A percentile compares a stretch with the other conserved stretches of the same genome.
Evolutionary conservation across 1,140 invertebrate genomes (phyloP).

Genomic region (Agraylea sexmaculata): DNA sequence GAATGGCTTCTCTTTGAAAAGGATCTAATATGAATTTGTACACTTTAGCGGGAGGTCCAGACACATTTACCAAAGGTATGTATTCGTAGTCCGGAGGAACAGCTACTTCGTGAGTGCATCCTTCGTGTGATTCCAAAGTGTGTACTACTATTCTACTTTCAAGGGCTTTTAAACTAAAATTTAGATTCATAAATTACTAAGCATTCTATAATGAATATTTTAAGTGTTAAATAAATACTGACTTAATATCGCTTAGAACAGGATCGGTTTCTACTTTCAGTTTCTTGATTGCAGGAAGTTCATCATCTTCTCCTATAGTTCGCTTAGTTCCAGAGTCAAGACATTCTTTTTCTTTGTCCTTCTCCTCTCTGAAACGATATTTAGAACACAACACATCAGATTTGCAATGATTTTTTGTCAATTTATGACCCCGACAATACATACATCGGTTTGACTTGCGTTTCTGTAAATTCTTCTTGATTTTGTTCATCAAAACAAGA

Average conservation of each 20-base stretch:
- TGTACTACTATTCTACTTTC: constrained; percentile 65
- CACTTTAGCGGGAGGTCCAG: constrained; percentile 69
- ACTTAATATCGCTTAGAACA: constrained; percentile 18
- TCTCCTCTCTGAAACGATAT: not conserved
- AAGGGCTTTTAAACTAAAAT: constrained; percentile 16
- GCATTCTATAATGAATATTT: constrained; percentile 2
- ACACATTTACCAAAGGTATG: constrained; percentile 48
- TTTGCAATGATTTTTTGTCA: not conserved
- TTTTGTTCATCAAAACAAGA: constrained; percentile 18
- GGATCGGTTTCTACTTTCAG: constrained; percentile 12
- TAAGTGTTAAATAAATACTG: constrained; percentile 4
- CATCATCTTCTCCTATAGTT: constrained; percentile 4
- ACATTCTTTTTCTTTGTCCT: constrained; percentile 4
- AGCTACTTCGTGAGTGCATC: constrained; percentile 88
- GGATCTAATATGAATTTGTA: constrained; percentile 95
- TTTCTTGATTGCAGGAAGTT: constrained; percentile 13
- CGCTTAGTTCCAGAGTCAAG: not conserved
- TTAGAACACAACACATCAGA: not conserved
- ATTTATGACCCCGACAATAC: not conserved
- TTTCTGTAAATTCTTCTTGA: not conserved
- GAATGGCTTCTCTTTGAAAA: constrained; percentile 95
- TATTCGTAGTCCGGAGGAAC: constrained; percentile 66
- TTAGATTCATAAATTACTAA: not conserved
- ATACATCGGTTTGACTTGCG: not conserved
- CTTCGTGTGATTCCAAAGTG: constrained; percentile 77